Percentiles rank a stretch among this genome's conserved stretches.
These are phyloP conservation scores for Sphaerophoria rueppellii DNA, from an alignment of 2,888 invertebrate species.

Conservation along the genomic window DNA sequence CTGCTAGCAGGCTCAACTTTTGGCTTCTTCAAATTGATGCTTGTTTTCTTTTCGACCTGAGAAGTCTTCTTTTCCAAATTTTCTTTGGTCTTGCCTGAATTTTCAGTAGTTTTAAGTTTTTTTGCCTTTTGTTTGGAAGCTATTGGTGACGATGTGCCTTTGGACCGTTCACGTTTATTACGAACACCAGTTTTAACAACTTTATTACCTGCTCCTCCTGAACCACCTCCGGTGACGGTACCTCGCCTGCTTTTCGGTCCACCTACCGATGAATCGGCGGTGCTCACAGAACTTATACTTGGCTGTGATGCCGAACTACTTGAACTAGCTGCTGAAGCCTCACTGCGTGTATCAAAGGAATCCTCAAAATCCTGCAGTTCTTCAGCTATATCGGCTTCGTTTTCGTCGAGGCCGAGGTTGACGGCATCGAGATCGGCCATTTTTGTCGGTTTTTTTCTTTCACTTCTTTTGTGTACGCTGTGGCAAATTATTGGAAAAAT, in stretches of 20 bases:
- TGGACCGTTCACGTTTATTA: constrained; percentile 83
- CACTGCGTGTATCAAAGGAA: constrained; percentile 91
- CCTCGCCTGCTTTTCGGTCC: constrained; percentile 81
- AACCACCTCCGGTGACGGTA: constrained; percentile 13
- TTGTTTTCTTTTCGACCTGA: constrained; percentile 49
- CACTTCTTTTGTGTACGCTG: constrained; percentile 44
- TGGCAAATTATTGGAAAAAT: constrained; percentile 15
- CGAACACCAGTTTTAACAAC: constrained; percentile 83
- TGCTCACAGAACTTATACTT: constrained; percentile 90
- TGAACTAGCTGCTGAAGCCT: constrained; percentile 90
- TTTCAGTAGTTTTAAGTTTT: constrained; percentile 76
- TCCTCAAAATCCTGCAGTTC: constrained; percentile 88
- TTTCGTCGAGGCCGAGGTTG: constrained; percentile 86
- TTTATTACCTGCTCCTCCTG: constrained; percentile 11
- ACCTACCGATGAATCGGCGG: constrained; percentile 84
- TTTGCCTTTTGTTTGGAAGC: constrained; percentile 76
- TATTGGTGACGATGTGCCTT: constrained; percentile 44
- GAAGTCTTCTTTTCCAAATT: constrained; percentile 43
- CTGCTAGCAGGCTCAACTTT: constrained; percentile 69
- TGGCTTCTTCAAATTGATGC: constrained; percentile 61
- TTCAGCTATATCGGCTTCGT: constrained; percentile 89
- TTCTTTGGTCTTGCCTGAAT: constrained; percentile 50
- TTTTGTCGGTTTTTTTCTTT: constrained; percentile 75
- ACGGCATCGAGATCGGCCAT: constrained; percentile 84
- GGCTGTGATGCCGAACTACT: constrained; percentile 86